These are phyloP conservation scores for Pyrrhia umbra DNA, from an alignment of 2,888 invertebrate genomes.

Conservation along the genomic window DNA sequence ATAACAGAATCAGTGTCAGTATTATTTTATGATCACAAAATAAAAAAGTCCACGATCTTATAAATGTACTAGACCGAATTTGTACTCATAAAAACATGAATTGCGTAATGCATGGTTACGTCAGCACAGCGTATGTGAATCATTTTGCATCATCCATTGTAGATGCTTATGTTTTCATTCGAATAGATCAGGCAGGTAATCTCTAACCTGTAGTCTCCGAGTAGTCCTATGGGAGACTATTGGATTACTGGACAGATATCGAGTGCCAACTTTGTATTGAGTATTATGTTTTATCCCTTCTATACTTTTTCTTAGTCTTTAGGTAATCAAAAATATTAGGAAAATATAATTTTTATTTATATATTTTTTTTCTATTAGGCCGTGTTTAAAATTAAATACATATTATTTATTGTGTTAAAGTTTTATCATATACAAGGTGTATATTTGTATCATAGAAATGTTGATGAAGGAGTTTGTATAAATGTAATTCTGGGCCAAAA, in stretches of 20 bases:
- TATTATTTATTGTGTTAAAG: constrained; percentile 55
- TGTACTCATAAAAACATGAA: neutral
- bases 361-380: constrained; percentile 25
- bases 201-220: too few relatives aligned
- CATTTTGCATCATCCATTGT: neutral
- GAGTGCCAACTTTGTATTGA: constrained; percentile 4
- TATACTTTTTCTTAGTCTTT: constrained; percentile 4
- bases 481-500: constrained; percentile 11
- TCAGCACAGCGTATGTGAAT: constrained; percentile 8
- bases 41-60: constrained; percentile 2
- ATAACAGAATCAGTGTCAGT: too few relatives aligned
- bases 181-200: too few relatives aligned
- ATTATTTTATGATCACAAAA: constrained; percentile 6
- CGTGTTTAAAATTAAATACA: constrained; percentile 45
- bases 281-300: neutral
- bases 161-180: constrained; percentile 3
- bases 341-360: constrained; percentile 46
- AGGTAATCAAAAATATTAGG: constrained; percentile 18
- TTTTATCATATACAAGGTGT: constrained; percentile 38
- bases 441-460: constrained; percentile 29
- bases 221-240: neutral
- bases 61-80: constrained; percentile 22
- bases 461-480: constrained; percentile 2
- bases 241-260: neutral
- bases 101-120: constrained; percentile 6